Evolutionary conservation across 2,888 invertebrate species (phyloP).

Genomic region (Dastarcus helophoroides): DNA sequence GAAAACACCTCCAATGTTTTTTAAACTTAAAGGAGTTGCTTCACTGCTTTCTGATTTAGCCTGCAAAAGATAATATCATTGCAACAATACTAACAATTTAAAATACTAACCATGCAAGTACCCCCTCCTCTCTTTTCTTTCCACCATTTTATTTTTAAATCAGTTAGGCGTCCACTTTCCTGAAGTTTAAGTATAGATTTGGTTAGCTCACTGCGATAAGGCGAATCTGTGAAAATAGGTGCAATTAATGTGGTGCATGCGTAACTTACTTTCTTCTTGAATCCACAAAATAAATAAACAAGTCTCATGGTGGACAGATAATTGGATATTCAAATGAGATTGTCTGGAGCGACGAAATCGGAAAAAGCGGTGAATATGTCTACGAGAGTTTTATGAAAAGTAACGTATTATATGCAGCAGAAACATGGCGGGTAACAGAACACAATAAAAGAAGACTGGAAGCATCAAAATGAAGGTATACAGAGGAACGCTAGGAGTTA

Average conservation of each 20-base stretch:
- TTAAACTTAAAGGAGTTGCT: constrained; percentile 54
- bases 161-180: constrained; percentile 66
- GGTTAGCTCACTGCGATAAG: constrained; percentile 65
- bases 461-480: too few species aligned
- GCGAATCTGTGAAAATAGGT: constrained; percentile 44
- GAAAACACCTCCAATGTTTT: constrained; percentile 79
- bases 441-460: too few species aligned
- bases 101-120: constrained; percentile 49
- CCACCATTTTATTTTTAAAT: constrained; percentile 85
- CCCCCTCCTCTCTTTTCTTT: constrained; percentile 69
- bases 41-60: constrained; percentile 36
- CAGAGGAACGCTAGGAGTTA: too few species aligned
- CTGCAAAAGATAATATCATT: constrained; percentile 14
- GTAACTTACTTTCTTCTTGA: too few species aligned
- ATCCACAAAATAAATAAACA: too few species aligned
- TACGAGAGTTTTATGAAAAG: constrained; percentile 1
- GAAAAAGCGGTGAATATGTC: too few species aligned
- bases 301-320: too few species aligned
- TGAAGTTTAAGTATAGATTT: constrained; percentile 74
- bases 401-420: neutral
- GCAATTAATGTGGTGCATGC: neutral
- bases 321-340: too few species aligned
- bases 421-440: too few species aligned
- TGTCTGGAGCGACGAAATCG: too few species aligned
- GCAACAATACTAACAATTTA: neutral